Evolutionary conservation across 2,888 invertebrate species (phyloP), one percentile per base, ranked within the genome.

Genomic region (Sphecodes monilicornis): DNA sequence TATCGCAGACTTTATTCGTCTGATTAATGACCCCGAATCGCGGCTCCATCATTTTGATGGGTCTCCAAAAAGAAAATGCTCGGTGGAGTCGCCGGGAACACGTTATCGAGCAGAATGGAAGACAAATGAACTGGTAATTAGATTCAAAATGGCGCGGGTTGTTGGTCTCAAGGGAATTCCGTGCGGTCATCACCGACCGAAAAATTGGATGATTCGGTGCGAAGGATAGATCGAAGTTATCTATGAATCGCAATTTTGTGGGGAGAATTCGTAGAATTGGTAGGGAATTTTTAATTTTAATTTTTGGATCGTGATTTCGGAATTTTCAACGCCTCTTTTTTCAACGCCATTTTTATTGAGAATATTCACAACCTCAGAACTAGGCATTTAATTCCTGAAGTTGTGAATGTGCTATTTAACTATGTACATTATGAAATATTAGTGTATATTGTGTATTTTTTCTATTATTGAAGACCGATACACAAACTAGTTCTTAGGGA

Each of bases 1-100:
- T 29, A 18, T 46, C 50, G 26, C 36, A 66, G 36, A 36, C 22
- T 26, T 60, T 57, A 22, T 26, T 70, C 50, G 32, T 60, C 70
- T 79, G 41, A 73, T 81, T 57, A 81, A 70, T 43, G 57, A 16
- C 36, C 50, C 29, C 46, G 76, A 39, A 69, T 36, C 76, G 32
- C 54, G 64, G 64, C 66, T 22, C 66, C 22, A 66, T 66, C 36
- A 66, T 66, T 66, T 10, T 36, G 29, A 64, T 64, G 64, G 64
- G 22, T 18, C 22, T 36, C 6, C 22, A 11, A 36, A 66, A 66
- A 66, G 66, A 36, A 22, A 66, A 66, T 36, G 22, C 22, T 36
- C 36, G 22, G 22, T 1, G 36, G 22, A 16, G 8, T 36, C 22
- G 36, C 22, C 36, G 10, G 3, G 3, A 4, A 66, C 36, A 3